Evolutionary conservation across 2,113 vertebrate genomes (phyloP).

Genomic region (Pontoporia blainvillei): DNA sequence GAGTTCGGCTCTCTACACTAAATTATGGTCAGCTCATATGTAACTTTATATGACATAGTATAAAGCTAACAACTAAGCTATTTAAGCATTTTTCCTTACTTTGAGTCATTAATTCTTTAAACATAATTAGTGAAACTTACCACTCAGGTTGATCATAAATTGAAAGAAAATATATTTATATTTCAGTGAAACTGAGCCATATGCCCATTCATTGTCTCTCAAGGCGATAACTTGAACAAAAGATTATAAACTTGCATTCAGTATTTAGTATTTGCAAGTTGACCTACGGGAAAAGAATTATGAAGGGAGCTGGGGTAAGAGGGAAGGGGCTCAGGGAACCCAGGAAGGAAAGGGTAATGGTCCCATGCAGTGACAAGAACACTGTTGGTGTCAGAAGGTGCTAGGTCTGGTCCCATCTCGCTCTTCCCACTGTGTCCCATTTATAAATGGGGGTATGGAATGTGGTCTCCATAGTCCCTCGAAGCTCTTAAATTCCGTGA

Average conservation of each 20-base stretch:
- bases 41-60: not conserved
- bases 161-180: not conserved
- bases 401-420: not conserved
- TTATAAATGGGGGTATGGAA: not conserved
- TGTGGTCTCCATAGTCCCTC: not conserved
- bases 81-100: not conserved
- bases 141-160: not conserved
- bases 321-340: not conserved
- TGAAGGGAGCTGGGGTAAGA: not conserved
- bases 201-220: not conserved
- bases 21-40: not conserved
- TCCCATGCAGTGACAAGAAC: not conserved
- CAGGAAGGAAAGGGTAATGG: not conserved
- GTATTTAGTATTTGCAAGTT: not conserved
- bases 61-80: not conserved
- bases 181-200: not conserved
- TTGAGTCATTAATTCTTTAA: not conserved
- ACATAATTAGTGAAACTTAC: not conserved
- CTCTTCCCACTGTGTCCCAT: not conserved
- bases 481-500: not conserved
- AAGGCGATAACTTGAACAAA: not conserved
- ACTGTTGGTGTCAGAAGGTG: rapidly evolving
- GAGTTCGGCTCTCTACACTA: not conserved
- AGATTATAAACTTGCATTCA: not conserved
- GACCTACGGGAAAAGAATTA: not conserved